Percentiles rank a stretch among this genome's conserved stretches.
Evolutionary conservation across 2,888 invertebrate species (phyloP).

Genomic region (Eilema sororculum): DNA sequence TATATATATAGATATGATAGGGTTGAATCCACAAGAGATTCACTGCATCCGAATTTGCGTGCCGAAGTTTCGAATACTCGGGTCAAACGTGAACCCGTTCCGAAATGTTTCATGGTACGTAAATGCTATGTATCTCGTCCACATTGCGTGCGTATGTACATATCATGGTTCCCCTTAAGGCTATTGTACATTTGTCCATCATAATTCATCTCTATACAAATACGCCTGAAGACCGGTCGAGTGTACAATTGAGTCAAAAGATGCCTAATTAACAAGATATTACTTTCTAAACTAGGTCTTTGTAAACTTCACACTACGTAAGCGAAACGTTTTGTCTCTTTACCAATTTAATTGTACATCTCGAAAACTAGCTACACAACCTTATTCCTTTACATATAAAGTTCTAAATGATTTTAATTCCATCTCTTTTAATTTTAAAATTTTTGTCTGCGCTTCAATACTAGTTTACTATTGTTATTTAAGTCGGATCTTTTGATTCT

Average conservation of each 20-base stretch:
- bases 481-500: not conserved
- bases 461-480: not conserved
- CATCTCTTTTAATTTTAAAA: conserved; percentile 20
- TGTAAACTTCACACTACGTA: conserved; percentile 26
- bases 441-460: conserved; percentile 17
- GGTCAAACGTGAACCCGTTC: too few relatives aligned
- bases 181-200: not conserved
- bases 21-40: too few relatives aligned
- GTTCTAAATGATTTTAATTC: conserved; percentile 15
- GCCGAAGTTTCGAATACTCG: too few relatives aligned
- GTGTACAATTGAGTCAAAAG: conserved; percentile 20
- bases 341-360: not conserved
- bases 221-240: conserved; percentile 11
- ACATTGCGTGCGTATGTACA: too few relatives aligned
- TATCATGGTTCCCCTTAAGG: not conserved
- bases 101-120: too few relatives aligned
- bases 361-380: not conserved
- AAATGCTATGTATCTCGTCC: too few relatives aligned
- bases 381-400: not conserved
- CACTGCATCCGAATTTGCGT: too few relatives aligned
- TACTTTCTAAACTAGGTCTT: conserved; percentile 19
- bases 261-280: conserved; percentile 28
- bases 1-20: too few relatives aligned
- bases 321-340: conserved; percentile 30
- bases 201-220: conserved; percentile 11